A percentile compares a stretch with the other conserved stretches of the same genome.
Evolutionary conservation across 2,888 invertebrate species (phyloP).

Genomic region (Imbricaverruca yamaguchii): DNA sequence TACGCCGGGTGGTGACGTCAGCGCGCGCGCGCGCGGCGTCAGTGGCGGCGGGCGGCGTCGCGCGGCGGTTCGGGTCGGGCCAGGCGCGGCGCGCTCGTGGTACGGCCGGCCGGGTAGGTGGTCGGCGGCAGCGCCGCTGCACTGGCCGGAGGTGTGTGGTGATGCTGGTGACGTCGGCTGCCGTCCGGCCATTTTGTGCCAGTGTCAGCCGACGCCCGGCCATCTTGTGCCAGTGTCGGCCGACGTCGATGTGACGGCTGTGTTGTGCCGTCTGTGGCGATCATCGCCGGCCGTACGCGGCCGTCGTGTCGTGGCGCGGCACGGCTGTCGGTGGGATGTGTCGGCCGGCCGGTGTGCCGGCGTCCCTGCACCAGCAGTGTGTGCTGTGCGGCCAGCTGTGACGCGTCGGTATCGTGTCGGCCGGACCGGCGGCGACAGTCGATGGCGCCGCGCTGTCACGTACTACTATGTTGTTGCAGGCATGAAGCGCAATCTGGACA

Average conservation of each 20-base stretch:
- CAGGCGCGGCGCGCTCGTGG: neutral
- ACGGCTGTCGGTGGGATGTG: neutral
- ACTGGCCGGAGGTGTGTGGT: neutral
- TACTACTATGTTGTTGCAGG: neutral
- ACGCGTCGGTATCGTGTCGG: neutral
- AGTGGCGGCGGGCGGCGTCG: neutral
- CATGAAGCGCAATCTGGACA: constrained; percentile 3
- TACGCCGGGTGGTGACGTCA: neutral
- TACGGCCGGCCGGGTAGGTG: neutral
- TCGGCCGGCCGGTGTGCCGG: neutral
- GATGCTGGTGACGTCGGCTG: neutral
- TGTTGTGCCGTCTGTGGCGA: neutral
- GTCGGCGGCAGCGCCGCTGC: neutral
- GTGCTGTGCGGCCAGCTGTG: neutral
- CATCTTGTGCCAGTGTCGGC: neutral
- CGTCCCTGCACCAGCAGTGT: neutral
- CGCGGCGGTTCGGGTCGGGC: neutral
- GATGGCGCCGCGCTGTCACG: no score
- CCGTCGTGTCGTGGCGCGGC: neutral
- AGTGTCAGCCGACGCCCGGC: neutral
- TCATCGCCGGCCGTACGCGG: neutral
- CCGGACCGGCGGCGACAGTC: no score
- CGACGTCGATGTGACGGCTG: no score
- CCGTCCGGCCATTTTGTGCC: neutral
- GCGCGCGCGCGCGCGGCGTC: neutral